phyloP scores from a whole-genome alignment of 1,140 invertebrate species.

The Littorina saxatilis region DNA sequence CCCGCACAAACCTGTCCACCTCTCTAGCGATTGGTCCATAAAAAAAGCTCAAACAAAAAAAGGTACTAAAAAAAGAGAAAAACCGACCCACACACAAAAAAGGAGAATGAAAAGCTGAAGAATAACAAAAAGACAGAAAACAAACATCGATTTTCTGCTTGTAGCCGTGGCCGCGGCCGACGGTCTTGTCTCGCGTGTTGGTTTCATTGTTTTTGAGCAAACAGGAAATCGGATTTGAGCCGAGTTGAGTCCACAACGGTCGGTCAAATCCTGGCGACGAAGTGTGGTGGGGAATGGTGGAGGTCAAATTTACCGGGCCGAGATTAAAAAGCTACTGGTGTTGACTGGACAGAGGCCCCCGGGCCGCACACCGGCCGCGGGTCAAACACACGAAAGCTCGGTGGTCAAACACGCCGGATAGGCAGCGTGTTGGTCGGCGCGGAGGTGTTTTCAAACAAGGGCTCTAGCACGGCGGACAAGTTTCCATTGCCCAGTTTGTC shows the following conservation, averaged over 20 bases:
- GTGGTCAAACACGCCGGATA: neutral
- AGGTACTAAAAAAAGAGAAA: no score
- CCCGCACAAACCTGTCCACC: no score
- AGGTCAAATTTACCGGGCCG: slow-evolving; percentile 18
- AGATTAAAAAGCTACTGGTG: slow-evolving; percentile 17
- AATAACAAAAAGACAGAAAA: no score
- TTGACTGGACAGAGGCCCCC: neutral
- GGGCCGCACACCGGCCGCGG: neutral
- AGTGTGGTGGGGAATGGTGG: neutral
- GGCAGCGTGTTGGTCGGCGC: neutral
- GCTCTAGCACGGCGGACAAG: neutral
- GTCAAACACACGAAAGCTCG: neutral
- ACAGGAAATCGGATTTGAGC: slow-evolving; percentile 25
- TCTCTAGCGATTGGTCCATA: no score
- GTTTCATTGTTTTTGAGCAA: slow-evolving; percentile 23
- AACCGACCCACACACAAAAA: no score
- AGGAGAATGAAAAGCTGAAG: no score
- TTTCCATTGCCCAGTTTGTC: neutral
- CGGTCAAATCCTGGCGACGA: slow-evolving; percentile 6
- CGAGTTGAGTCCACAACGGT: neutral
- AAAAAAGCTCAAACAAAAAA: no score
- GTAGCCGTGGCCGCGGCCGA: no score
- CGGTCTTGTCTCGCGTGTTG: no score
- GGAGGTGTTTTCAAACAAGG: neutral
- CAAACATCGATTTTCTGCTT: no score